Evolutionary conservation across 2,797 vertebrate species (phyloP).

Genomic region (Betta splendens): DNA sequence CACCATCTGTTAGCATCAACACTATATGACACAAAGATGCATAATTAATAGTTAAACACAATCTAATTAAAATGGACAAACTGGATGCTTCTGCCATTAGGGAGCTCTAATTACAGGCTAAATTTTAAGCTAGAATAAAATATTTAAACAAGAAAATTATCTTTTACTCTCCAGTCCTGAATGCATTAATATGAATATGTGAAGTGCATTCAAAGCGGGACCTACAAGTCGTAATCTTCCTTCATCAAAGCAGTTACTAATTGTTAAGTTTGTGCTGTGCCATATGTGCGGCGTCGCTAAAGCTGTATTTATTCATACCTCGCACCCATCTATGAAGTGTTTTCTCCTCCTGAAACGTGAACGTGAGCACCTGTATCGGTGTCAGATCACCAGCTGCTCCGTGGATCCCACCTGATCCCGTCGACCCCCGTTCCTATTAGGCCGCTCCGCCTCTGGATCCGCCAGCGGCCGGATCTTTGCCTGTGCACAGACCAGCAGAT

Average conservation of each 20-base stretch:
- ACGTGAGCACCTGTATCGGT: background rate
- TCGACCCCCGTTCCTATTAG: slow-evolving; percentile 50
- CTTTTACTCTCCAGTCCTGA: slow-evolving; percentile 93
- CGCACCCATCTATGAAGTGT: slow-evolving; percentile 5
- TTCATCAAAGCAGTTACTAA: slow-evolving; percentile 95
- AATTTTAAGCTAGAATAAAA: slow-evolving; percentile 97
- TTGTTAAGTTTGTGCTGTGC: slow-evolving; percentile 92
- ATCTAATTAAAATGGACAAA: slow-evolving; percentile 99
- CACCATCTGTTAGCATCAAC: slow-evolving; percentile 97
- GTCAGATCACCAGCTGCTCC: slow-evolving; percentile 50
- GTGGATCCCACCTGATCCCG: slow-evolving; percentile 29
- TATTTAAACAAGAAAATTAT: slow-evolving; percentile 97
- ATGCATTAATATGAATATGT: slow-evolving; percentile 96
- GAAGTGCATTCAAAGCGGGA: slow-evolving; percentile 92
- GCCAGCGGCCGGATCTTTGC: slow-evolving; percentile 36
- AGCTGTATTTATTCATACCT: slow-evolving; percentile 33
- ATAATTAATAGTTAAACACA: slow-evolving; percentile 99
- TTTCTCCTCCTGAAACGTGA: slow-evolving; percentile 12
- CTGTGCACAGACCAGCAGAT: slow-evolving; percentile 42
- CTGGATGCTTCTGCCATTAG: slow-evolving; percentile 92
- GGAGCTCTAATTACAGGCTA: slow-evolving; percentile 94
- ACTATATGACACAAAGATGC: slow-evolving; percentile 97
- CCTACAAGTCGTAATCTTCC: slow-evolving; percentile 94
- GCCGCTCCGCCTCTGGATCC: slow-evolving; percentile 31
- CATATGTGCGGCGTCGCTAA: slow-evolving; percentile 80